These are phyloP conservation scores for Glyptemys insculpta DNA, from an alignment of 2,797 vertebrate genomes.

Conservation along the genomic window DNA sequence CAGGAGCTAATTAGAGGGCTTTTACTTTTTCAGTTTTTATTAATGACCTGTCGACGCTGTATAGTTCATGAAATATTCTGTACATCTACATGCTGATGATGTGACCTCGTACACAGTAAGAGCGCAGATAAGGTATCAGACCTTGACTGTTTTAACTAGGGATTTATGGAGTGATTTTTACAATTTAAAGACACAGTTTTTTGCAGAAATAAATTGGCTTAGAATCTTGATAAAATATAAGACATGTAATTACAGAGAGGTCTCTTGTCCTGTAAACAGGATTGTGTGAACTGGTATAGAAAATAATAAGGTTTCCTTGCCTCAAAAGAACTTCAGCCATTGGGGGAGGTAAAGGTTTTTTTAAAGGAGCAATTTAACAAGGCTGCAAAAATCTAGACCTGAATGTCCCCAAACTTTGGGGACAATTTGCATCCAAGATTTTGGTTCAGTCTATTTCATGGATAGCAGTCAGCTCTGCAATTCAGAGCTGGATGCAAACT, in stretches of 20 bases:
- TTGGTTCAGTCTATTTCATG: neutral
- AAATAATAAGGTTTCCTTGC: constrained; percentile 32
- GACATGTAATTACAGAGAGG: constrained; percentile 9
- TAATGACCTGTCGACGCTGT: constrained; percentile 79
- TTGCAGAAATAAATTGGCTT: constrained; percentile 58
- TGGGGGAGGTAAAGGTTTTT: neutral
- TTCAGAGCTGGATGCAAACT: neutral
- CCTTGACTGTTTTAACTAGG: constrained; percentile 72
- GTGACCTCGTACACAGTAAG: constrained; percentile 78
- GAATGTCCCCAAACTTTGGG: neutral
- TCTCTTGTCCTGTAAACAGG: neutral
- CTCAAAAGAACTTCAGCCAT: neutral
- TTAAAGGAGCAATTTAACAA: neutral
- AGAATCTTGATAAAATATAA: constrained; percentile 42
- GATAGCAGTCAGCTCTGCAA: neutral
- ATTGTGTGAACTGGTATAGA: constrained; percentile 7
- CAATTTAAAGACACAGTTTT: constrained; percentile 66
- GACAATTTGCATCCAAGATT: neutral
- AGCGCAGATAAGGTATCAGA: constrained; percentile 69
- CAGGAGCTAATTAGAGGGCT: constrained; percentile 84
- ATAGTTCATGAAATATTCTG: constrained; percentile 81
- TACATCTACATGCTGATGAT: constrained; percentile 75
- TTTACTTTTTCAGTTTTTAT: constrained; percentile 82
- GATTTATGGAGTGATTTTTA: constrained; percentile 73
- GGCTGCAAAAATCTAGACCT: neutral